These are phyloP conservation scores for Xyrauchen texanus DNA, from an alignment of 2,113 vertebrate genomes.

Conservation along the genomic window DNA sequence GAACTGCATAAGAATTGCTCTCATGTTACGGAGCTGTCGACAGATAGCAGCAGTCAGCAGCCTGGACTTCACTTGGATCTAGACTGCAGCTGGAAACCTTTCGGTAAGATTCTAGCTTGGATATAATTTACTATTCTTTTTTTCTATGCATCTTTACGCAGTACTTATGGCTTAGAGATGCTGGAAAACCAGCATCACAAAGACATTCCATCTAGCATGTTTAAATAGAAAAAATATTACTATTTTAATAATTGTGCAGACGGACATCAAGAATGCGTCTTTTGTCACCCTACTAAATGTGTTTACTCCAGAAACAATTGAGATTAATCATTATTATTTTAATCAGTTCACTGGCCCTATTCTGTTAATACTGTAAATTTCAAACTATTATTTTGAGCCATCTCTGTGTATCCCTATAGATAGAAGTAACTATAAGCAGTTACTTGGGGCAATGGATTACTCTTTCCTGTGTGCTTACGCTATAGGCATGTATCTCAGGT, in stretches of 20 bases:
- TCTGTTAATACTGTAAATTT: no score
- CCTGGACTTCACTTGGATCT: constrained; percentile 63
- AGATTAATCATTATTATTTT: no score
- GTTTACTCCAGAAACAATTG: no score
- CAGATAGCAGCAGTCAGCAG: constrained; percentile 30
- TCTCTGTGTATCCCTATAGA: constrained; percentile 72
- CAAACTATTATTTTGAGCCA: no score
- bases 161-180: no score
- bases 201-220: no score
- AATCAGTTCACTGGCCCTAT: no score
- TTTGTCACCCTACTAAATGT: no score
- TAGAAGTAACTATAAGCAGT: constrained; percentile 86
- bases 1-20: constrained; percentile 93
- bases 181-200: no score
- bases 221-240: no score
- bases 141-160: background rate
- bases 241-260: no score
- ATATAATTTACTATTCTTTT: background rate
- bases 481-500: constrained; percentile 96
- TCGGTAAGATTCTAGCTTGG: constrained; percentile 75
- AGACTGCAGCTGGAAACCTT: constrained; percentile 91
- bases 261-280: no score
- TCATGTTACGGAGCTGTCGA: constrained; percentile 46
- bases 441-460: constrained; percentile 89
- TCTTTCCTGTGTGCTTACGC: constrained; percentile 94